These are phyloP conservation scores for Malurus melanocephalus DNA, from an alignment of 2,113 vertebrate species.

Conservation along the genomic window DNA sequence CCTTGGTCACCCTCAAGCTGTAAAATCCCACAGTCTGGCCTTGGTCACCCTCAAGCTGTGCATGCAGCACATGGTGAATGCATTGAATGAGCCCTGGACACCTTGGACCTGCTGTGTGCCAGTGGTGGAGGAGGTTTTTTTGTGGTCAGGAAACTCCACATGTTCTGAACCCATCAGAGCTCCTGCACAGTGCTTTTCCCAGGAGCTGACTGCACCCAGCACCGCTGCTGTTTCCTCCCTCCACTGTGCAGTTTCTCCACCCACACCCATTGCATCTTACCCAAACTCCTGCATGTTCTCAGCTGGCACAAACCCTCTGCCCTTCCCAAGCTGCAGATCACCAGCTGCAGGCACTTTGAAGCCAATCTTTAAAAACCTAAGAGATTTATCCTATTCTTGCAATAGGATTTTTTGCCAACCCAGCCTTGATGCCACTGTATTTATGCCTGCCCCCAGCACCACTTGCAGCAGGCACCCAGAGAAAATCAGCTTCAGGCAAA, in stretches of 20 bases:
- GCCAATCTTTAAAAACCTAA: neutral
- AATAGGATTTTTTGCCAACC: neutral
- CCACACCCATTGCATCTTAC: too few relatives aligned
- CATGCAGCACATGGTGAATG: accelerated
- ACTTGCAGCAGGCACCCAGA: neutral
- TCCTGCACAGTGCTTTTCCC: neutral
- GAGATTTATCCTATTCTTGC: neutral
- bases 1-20: neutral
- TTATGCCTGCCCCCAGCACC: neutral
- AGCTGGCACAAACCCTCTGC: neutral
- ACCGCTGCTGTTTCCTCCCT: accelerated
- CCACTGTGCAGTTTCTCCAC: accelerated
- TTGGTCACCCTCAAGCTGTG: neutral
- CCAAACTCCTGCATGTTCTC: neutral
- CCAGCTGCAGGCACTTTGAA: neutral
- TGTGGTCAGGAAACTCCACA: accelerated
- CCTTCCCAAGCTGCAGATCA: neutral
- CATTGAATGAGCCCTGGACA: neutral
- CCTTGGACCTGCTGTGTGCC: neutral
- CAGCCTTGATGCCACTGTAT: accelerated
- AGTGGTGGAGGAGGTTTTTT: neutral
- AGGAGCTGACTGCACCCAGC: accelerated
- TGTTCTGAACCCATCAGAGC: neutral
- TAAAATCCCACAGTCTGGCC: accelerated
- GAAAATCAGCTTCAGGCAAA: neutral